Evolutionary conservation across 2,113 vertebrate species (phyloP).

Genomic region (Athene noctua): DNA sequence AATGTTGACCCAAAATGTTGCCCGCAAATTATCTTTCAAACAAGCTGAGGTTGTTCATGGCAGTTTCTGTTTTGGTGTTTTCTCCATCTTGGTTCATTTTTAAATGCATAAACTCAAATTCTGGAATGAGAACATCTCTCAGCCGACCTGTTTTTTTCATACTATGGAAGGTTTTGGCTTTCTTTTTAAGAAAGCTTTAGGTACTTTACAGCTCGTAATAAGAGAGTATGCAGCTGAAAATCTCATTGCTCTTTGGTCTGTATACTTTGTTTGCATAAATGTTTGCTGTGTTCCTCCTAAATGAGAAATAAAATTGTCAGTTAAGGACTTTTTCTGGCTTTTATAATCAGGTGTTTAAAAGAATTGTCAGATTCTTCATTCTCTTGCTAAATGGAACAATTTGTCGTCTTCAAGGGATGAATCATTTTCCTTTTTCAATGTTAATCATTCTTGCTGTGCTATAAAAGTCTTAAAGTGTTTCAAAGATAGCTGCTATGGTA

Average conservation of each 20-base stretch:
- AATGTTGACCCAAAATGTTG: neutral
- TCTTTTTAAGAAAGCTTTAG: neutral
- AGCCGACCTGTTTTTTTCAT: neutral
- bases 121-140: neutral
- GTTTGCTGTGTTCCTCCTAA: neutral
- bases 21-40: neutral
- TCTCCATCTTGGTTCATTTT: neutral
- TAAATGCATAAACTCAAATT: neutral
- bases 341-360: neutral
- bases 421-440: neutral
- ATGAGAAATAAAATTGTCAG: neutral
- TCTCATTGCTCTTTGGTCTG: neutral
- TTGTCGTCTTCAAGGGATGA: neutral
- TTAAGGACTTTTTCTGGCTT: neutral
- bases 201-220: neutral
- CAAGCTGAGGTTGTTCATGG: neutral
- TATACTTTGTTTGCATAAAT: neutral
- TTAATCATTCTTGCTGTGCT: neutral
- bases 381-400: neutral
- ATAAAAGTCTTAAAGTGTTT: neutral
- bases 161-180: neutral
- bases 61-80: neutral
- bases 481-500: neutral
- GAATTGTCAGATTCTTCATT: neutral
- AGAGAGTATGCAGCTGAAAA: neutral